Evolutionary conservation across 2,113 vertebrate genomes (phyloP).

Genomic region (Sinocyclocheilus anshuiensis): DNA sequence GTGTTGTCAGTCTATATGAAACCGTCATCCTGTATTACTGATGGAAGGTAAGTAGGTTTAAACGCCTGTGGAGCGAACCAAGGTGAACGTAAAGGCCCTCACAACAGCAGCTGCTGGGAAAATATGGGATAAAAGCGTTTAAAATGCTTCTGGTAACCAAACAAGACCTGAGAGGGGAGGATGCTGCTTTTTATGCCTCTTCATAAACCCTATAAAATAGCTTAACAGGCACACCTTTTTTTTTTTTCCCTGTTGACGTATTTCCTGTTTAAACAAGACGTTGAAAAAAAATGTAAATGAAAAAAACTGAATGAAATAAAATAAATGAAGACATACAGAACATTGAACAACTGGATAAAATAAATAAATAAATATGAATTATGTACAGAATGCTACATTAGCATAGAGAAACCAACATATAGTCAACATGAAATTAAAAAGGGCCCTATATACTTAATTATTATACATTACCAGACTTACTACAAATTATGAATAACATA

Average conservation of each 20-base stretch:
- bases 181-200: background rate
- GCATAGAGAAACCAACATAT: too few relatives aligned
- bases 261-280: background rate
- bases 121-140: background rate
- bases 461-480: too few relatives aligned
- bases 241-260: background rate
- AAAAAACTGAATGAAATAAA: background rate
- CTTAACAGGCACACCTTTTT: background rate
- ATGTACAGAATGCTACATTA: background rate
- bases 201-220: background rate
- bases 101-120: constrained; percentile 17
- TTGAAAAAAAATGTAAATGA: background rate
- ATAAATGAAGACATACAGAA: too few relatives aligned
- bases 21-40: constrained; percentile 52
- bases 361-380: too few relatives aligned
- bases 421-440: too few relatives aligned
- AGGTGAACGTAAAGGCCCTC: constrained; percentile 7
- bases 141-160: background rate
- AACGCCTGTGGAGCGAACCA: constrained; percentile 26
- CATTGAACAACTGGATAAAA: too few relatives aligned
- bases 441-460: too few relatives aligned
- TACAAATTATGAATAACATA: too few relatives aligned
- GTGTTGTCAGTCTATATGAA: constrained; percentile 52
- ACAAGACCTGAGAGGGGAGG: background rate
- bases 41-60: constrained; percentile 47